Percentiles rank a stretch among this genome's conserved stretches.
Evolutionary conservation across 2,113 vertebrate genomes (phyloP).

Genomic region (Hippocampus zosterae): DNA sequence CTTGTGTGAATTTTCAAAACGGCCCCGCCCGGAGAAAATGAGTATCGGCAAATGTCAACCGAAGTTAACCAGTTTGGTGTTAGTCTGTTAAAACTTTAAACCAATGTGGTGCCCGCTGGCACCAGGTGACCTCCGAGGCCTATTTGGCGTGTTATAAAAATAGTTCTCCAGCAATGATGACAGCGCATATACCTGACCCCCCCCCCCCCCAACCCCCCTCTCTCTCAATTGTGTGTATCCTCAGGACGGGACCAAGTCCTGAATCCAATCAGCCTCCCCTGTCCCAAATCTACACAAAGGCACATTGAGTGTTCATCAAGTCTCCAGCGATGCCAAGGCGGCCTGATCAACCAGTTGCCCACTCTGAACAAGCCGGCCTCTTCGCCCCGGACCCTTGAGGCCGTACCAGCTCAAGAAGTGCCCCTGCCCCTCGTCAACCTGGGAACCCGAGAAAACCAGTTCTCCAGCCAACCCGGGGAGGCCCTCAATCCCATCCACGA

Average conservation of each 20-base stretch:
- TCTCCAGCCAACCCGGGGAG: constrained; percentile 75
- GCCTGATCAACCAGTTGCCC: constrained; percentile 82
- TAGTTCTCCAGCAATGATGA: no score
- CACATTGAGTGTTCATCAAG: constrained; percentile 78
- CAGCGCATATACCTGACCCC: background rate
- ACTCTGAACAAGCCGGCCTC: constrained; percentile 83
- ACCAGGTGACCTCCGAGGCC: no score
- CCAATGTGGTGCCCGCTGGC: no score
- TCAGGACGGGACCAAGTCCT: constrained; percentile 84
- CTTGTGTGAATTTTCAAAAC: background rate
- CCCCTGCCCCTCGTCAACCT: constrained; percentile 76
- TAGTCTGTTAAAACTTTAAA: no score
- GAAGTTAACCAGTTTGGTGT: no score
- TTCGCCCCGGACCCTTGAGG: constrained; percentile 84
- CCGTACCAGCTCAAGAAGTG: constrained; percentile 79
- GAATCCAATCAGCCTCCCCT: constrained; percentile 50
- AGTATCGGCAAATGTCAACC: no score
- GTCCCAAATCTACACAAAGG: constrained; percentile 34
- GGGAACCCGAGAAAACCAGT: constrained; percentile 80
- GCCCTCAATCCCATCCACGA: constrained; percentile 74
- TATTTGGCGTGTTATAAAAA: no score
- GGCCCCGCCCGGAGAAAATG: no score
- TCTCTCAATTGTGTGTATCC: constrained; percentile 16
- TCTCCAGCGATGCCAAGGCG: constrained; percentile 92
- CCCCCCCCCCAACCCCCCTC: background rate